phyloP scores from a whole-genome alignment of 2,797 vertebrate genomes.

The Centropyge bicolor region DNA sequence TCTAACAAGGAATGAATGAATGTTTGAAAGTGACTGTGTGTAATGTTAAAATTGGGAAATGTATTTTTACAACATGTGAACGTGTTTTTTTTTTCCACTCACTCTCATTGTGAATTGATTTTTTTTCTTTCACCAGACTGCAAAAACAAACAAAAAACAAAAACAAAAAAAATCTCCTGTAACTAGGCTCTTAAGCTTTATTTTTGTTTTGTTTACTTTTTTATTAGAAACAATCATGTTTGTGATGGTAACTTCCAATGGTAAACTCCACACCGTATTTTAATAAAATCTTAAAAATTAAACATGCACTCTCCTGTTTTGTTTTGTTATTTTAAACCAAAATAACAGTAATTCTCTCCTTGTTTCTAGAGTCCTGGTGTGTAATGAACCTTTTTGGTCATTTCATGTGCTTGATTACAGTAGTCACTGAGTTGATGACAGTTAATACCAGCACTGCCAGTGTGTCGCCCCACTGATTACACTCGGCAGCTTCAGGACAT shows the following conservation, averaged over 20 bases:
- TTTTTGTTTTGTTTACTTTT: constrained; percentile 92
- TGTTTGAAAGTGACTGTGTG: constrained; percentile 84
- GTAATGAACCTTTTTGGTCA: neutral
- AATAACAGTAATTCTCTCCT: neutral
- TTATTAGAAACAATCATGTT: constrained; percentile 94
- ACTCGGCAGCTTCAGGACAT: constrained; percentile 26
- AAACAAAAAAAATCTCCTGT: constrained; percentile 81
- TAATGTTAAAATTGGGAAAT: constrained; percentile 91
- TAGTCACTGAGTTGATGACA: constrained; percentile 9
- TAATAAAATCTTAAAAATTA: constrained; percentile 93
- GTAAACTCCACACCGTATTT: constrained; percentile 94
- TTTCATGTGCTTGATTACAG: constrained; percentile 20
- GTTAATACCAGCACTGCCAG: constrained; percentile 10
- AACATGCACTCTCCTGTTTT: constrained; percentile 22
- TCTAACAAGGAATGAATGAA: constrained; percentile 84
- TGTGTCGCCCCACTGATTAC: constrained; percentile 17
- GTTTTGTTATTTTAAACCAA: neutral
- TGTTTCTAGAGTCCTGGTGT: neutral
- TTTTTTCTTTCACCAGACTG: constrained; percentile 87
- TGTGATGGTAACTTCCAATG: constrained; percentile 91
- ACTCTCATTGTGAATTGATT: constrained; percentile 87
- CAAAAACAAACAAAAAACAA: constrained; percentile 84
- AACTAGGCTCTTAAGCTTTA: constrained; percentile 92
- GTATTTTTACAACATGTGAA: constrained; percentile 97
- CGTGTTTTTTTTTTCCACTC: constrained; percentile 82